These are phyloP conservation scores for Meta bourneti DNA, from an alignment of 2,888 invertebrate species.

Conservation along the genomic window DNA sequence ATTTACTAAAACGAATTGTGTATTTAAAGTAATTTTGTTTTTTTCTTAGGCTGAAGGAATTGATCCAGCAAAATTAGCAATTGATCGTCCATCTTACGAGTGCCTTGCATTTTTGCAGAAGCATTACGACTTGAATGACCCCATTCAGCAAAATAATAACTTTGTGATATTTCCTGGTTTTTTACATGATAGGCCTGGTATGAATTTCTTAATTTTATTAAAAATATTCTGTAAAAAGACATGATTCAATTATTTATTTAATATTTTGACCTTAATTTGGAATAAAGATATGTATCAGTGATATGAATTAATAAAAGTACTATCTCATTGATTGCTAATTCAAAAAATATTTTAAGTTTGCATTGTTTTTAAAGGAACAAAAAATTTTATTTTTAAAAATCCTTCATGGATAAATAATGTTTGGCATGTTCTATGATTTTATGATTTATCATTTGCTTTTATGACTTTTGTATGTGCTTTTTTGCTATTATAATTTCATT, in stretches of 20 bases:
- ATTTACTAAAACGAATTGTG: not conserved
- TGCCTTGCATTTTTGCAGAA: conserved; percentile 91
- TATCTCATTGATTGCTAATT: too few relatives aligned
- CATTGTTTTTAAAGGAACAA: too few relatives aligned
- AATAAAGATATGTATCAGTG: not conserved
- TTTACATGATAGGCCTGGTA: conserved; percentile 82
- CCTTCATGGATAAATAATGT: not conserved
- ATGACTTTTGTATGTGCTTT: conserved; percentile 6
- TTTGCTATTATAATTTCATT: conserved; percentile 36
- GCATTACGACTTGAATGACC: conserved; percentile 87
- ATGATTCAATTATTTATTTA: not conserved
- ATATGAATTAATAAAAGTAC: too few relatives aligned
- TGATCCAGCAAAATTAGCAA: conserved; percentile 88
- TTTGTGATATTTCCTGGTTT: conserved; percentile 92
- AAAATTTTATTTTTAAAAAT: not conserved
- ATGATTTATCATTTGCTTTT: conserved; percentile 9
- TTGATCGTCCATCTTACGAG: conserved; percentile 95
- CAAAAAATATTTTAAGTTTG: too few relatives aligned
- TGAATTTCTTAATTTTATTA: not conserved
- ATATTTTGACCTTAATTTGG: not conserved
- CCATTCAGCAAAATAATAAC: conserved; percentile 91
- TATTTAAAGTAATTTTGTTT: not conserved
- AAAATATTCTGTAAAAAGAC: not conserved
- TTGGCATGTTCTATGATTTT: not conserved
- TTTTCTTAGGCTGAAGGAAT: conserved; percentile 85